Percentiles rank a stretch among this genome's conserved stretches.
phyloP scores from a whole-genome alignment of 2,797 vertebrate genomes.

The Anableps anableps region DNA sequence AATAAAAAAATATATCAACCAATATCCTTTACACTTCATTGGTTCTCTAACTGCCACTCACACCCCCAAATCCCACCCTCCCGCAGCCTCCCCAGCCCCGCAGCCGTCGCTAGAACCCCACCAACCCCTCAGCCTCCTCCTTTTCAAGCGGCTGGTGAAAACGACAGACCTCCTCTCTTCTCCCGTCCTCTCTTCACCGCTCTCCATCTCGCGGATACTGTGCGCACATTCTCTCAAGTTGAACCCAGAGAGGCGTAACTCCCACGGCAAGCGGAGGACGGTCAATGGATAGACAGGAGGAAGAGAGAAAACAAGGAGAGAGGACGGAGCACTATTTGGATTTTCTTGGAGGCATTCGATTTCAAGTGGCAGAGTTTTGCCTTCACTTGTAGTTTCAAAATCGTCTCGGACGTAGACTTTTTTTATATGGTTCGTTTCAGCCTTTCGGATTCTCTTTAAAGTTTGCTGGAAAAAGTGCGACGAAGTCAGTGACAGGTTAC shows the following conservation, averaged over 20 bases:
- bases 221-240: conserved; percentile 66
- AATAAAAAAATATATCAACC: background rate
- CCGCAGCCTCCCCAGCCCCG: conserved; percentile 39
- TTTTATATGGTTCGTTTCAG: conserved; percentile 32
- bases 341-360: conserved; percentile 30
- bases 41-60: conserved; percentile 67
- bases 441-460: conserved; percentile 43
- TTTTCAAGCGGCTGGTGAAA: conserved; percentile 59
- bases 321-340: conserved; percentile 54
- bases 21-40: conserved; percentile 56
- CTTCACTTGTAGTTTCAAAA: conserved; percentile 8
- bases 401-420: conserved; percentile 52
- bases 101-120: conserved; percentile 30
- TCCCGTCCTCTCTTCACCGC: conserved; percentile 45
- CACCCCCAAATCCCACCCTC: conserved; percentile 60
- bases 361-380: conserved; percentile 44
- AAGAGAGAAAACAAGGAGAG: conserved; percentile 21
- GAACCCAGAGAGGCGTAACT: conserved; percentile 48
- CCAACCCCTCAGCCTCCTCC: conserved; percentile 37
- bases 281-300: conserved; percentile 35
- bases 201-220: conserved; percentile 65
- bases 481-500: conserved; percentile 24
- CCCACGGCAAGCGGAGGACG: conserved; percentile 43
- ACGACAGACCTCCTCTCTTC: conserved; percentile 61
- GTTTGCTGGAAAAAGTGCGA: conserved; percentile 56